Base-by-base conservation (phyloP, 2,797 vertebrate species). In the Valencia hispanica region DNA sequence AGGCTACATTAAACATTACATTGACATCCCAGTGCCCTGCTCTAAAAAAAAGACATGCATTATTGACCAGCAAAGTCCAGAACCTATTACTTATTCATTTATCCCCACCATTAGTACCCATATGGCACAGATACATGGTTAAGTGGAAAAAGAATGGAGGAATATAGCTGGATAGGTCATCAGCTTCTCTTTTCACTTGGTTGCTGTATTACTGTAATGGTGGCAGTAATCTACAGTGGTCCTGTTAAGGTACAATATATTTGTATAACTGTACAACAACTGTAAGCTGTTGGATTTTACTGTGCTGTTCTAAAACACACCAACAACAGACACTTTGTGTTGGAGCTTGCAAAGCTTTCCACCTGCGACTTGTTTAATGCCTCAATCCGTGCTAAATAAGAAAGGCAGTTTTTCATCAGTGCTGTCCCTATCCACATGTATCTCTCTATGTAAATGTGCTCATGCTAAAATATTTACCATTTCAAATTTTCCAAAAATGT, bases 71-170 rank as follows among this genome's bases (percentile, higher is more conserved):
- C 18, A 79, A 78, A 69, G 78, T 76, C 80, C 27, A 68, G 75
- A 72, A 89, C 61, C 51, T 84, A 91, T 87, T 75, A 81, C 77
- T 88, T 82, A 90, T 89, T 86, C 78, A 88, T 85, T 70, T 27
- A 34, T 75, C 59, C 69, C 82, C 73, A 63, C 76, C 79, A 73
- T 66, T 79, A 74, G 20, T 39, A n/a, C 36, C 61, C 25, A 81
- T 74, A 59, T 32, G 72, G 72, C 72, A 74, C 47, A 78, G 53
- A 77, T 53, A 70, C 70, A 43, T 2, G n/a, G 45, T 39, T 55
- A 3, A 27, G 59, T 59, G 4, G 63, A 78, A 50, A 74, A 72
- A 5, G 10, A 69, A 12, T 34, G 68, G 34, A 36, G 36, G 57
- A 66, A 59, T 78, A 73, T 18, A 70, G 68, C 68, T 32, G 27